phyloP scores from a whole-genome alignment of 2,888 invertebrate species.

The Scaptomyza flava region DNA sequence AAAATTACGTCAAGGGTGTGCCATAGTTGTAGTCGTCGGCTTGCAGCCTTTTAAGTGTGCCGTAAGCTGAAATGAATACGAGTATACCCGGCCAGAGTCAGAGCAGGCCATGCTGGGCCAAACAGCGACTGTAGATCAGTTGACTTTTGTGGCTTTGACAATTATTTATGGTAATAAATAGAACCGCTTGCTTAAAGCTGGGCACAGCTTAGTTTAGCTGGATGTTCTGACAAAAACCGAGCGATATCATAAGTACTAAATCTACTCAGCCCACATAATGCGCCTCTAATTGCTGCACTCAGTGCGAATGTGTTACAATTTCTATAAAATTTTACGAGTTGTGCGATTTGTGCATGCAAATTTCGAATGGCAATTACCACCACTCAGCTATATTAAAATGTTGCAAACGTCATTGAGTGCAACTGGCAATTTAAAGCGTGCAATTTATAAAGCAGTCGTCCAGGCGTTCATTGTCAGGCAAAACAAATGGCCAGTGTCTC shows the following conservation, averaged over 20 bases:
- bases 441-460: conserved; percentile 30
- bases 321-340: conserved; percentile 53
- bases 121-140: conserved; percentile 69
- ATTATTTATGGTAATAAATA: conserved; percentile 80
- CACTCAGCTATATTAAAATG: conserved; percentile 51
- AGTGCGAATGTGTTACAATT: conserved; percentile 55
- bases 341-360: conserved; percentile 44
- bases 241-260: conserved; percentile 40
- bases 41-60: conserved; percentile 71
- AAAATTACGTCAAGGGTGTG: conserved; percentile 72
- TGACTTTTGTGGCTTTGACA: conserved; percentile 73
- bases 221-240: conserved; percentile 12
- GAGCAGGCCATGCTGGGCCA: conserved; percentile 52
- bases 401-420: conserved; percentile 55
- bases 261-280: conserved; percentile 56
- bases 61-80: conserved; percentile 77
- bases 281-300: conserved; percentile 65
- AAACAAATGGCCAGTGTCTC: conserved; percentile 76
- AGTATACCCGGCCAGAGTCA: conserved; percentile 46
- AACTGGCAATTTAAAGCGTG: conserved; percentile 42
- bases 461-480: conserved; percentile 57
- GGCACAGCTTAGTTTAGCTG: conserved; percentile 29
- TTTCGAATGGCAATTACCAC: conserved; percentile 47
- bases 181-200: conserved; percentile 61
- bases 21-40: conserved; percentile 63